Percentiles rank a stretch among this genome's conserved stretches.
These are phyloP conservation scores for Cephalopterus ornatus DNA, from an alignment of 2,113 vertebrate genomes.

Conservation along the genomic window DNA sequence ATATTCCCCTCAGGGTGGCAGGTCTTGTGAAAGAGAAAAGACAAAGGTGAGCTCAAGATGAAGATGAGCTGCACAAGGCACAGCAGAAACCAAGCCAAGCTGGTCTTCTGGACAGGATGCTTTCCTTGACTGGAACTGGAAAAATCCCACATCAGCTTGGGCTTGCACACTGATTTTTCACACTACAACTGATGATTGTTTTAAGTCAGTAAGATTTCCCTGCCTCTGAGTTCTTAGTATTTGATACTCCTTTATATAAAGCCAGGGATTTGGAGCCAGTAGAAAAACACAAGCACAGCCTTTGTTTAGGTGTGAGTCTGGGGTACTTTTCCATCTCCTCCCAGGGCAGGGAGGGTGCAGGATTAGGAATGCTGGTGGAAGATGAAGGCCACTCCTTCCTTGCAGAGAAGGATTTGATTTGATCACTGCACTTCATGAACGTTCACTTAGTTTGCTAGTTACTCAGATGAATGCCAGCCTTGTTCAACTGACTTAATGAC, in stretches of 20 bases:
- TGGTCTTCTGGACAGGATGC: not conserved
- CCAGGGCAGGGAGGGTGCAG: not conserved
- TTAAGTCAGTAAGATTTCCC: not conserved
- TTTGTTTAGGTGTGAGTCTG: not conserved
- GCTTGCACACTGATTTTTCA: not conserved
- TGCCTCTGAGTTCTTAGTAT: not conserved
- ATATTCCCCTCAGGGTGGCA: not conserved
- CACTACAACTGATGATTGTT: rapidly evolving
- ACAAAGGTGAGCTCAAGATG: not conserved
- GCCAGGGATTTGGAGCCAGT: not conserved
- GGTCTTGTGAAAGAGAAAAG: not conserved
- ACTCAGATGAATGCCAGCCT: not conserved
- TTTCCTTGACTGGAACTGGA: not conserved
- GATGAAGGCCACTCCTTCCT: not conserved
- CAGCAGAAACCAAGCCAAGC: not conserved
- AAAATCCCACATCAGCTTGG: not conserved
- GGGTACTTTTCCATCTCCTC: not conserved
- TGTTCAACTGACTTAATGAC: not conserved
- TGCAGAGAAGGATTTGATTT: not conserved
- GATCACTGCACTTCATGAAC: not conserved
- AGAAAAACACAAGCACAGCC: not conserved
- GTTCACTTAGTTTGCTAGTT: not conserved
- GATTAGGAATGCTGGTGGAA: not conserved
- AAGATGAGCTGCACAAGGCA: not conserved
- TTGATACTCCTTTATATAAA: not conserved